A percentile compares a stretch with the other conserved stretches of the same genome.
These are phyloP conservation scores for Stratiomys singularior DNA, from an alignment of 2,888 invertebrate species.

Conservation along the genomic window DNA sequence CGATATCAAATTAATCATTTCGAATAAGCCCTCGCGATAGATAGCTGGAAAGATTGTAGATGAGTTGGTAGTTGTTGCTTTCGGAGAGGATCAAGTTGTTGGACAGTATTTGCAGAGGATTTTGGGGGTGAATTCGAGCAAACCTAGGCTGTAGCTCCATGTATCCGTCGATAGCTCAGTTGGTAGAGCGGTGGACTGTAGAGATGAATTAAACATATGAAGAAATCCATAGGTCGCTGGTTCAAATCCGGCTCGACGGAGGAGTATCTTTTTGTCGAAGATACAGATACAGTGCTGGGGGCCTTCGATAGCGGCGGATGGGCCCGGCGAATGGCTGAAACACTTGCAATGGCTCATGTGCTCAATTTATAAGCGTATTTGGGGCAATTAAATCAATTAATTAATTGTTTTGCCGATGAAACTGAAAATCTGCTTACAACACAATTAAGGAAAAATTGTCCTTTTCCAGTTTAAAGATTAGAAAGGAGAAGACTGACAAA, in stretches of 20 bases:
- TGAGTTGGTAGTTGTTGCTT: background rate
- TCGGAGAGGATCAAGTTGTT: background rate
- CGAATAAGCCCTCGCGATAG: background rate
- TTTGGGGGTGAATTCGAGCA: background rate
- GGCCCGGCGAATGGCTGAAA: no score
- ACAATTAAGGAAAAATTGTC: no score
- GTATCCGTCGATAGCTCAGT: constrained; percentile 48
- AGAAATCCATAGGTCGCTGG: constrained; percentile 52
- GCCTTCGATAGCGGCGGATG: background rate
- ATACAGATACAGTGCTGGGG: background rate
- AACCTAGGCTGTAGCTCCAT: background rate
- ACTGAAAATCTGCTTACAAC: no score
- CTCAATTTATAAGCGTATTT: no score
- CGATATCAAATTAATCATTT: background rate
- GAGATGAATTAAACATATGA: background rate
- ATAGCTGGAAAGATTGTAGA: background rate
- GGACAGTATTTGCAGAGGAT: background rate
- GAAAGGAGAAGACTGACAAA: no score
- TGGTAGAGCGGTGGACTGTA: constrained; percentile 50
- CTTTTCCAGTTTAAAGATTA: no score
- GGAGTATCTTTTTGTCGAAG: constrained; percentile 9
- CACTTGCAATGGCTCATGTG: no score
- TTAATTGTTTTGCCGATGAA: no score
- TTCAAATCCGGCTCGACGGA: constrained; percentile 53
- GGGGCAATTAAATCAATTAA: no score